Evolutionary conservation across 92 coral and sea anemone species (phyloP), one percentile per base, ranked within the genome.

Genomic region (Scolanthus callimorphus): DNA sequence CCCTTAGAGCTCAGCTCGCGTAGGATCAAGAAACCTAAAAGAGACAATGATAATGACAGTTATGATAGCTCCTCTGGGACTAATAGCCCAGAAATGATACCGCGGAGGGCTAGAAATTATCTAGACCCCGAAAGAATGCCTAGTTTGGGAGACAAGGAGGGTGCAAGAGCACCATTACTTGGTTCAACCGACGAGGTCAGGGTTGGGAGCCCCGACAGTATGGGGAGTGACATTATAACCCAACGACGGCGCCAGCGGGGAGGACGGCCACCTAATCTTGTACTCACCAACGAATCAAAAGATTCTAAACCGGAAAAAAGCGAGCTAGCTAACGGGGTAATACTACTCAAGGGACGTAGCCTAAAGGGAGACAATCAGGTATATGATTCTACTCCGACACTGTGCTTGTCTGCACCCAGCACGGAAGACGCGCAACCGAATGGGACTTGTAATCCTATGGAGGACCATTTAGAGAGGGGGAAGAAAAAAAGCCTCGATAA

Each of bases 1-100:
- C 96, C 83, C 24, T 86, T 82, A 47, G 96, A 88, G 51, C 68
- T 88, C 41, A 88, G 96, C 65, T 88, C 96, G 6, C 66, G 96
- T 9, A 71, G 96, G 27, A 88, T 73, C 29, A 76, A 78, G 49
- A 88, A 84, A 70, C 64, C 89, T 0, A 25, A 41, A 27, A 55
- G 57, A 44, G 51, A 34, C 17, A 21, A 15, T 44, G 75, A 68
- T n/a, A 26, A 49, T 3, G 68, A 59, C n/a, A 70, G 67, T 22
- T 64, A 43, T 24, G 75, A 55, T 6, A 17, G 44, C 21, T 68
- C 75, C 13, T 43, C 75, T 11, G 47, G 64, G 0, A 4, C 48
- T 46, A 68, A 58, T 57, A 68, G 75, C 25, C 27, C 62, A 55
- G 64, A 68, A n/a, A 29, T 55, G 3, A 31, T 55, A 28, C 75